phyloP scores from a whole-genome alignment of 1,140 invertebrate genomes.

The Drosophila neocordata region DNA sequence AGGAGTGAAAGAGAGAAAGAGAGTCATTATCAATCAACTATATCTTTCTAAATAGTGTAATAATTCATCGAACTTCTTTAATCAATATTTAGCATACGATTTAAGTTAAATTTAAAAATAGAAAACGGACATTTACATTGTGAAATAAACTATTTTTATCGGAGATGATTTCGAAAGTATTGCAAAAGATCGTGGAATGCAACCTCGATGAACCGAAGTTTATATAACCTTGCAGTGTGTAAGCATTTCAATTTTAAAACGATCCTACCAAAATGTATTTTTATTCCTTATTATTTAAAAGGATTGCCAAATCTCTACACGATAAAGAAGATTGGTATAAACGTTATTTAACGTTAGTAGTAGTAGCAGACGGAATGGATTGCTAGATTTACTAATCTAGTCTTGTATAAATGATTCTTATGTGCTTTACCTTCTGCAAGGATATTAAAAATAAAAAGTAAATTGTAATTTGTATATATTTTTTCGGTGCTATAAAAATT shows the following conservation, averaged over 20 bases:
- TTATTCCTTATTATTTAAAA: too few relatives aligned
- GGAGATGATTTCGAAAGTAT: neutral
- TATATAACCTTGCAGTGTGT: neutral
- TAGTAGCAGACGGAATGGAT: neutral
- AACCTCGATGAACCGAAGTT: neutral
- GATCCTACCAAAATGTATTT: neutral
- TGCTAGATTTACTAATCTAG: neutral
- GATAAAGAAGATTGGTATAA: too few relatives aligned
- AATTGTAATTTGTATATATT: neutral
- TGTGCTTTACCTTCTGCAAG: neutral
- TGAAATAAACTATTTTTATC: neutral
- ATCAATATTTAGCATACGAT: neutral
- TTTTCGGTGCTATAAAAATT: neutral
- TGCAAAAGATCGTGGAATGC: neutral
- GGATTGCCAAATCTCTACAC: too few relatives aligned
- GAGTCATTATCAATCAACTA: too few relatives aligned
- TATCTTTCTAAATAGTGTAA: neutral
- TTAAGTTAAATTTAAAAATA: neutral
- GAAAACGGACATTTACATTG: neutral
- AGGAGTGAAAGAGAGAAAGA: too few relatives aligned
- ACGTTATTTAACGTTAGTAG: too few relatives aligned
- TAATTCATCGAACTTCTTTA: neutral
- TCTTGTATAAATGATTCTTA: neutral
- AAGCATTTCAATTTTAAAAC: neutral
- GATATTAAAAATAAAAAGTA: neutral